phyloP scores from a whole-genome alignment of 2,797 vertebrate genomes.

The Xyrichtys novacula region DNA sequence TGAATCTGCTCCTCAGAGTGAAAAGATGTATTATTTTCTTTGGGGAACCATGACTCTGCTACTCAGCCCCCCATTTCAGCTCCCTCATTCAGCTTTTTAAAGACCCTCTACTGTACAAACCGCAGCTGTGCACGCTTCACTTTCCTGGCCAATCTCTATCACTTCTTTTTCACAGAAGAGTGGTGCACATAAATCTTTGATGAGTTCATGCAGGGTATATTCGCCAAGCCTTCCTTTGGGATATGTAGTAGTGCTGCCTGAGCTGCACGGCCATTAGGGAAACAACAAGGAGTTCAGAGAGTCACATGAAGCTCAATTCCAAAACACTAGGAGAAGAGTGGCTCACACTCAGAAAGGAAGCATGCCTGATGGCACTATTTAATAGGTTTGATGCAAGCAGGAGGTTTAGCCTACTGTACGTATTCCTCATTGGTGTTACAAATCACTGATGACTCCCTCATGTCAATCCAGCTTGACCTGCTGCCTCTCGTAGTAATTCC shows the following conservation, averaged over 20 bases:
- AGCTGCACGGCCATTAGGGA: slow-evolving; percentile 47
- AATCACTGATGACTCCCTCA: slow-evolving; percentile 49
- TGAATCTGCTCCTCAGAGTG: slow-evolving; percentile 58
- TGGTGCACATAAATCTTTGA: slow-evolving; percentile 63
- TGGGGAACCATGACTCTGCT: slow-evolving; percentile 48
- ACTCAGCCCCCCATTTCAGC: slow-evolving; percentile 42
- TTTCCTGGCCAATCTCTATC: slow-evolving; percentile 46
- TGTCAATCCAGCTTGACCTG: slow-evolving; percentile 62
- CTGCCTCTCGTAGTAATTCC: slow-evolving; percentile 61
- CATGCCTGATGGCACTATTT: slow-evolving; percentile 26
- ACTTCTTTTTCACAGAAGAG: slow-evolving; percentile 63
- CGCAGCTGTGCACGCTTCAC: slow-evolving; percentile 55
- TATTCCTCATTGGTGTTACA: slow-evolving; percentile 40
- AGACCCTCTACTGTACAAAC: slow-evolving; percentile 44
- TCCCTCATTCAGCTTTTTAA: slow-evolving; percentile 62
- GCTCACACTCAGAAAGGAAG: slow-evolving; percentile 40
- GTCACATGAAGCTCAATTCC: slow-evolving; percentile 41
- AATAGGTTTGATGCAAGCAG: slow-evolving; percentile 44
- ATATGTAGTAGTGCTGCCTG: slow-evolving; percentile 49
- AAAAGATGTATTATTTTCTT: slow-evolving; percentile 48
- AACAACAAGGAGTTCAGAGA: slow-evolving; percentile 36
- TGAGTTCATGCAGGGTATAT: slow-evolving; percentile 51
- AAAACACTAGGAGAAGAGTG: slow-evolving; percentile 40
- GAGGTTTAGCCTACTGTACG: slow-evolving; percentile 49
- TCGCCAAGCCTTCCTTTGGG: slow-evolving; percentile 51